Percentiles rank a stretch among this genome's conserved stretches.
These are phyloP conservation scores for Xestia ashworthii DNA, from an alignment of 2,888 invertebrate genomes.

Conservation along the genomic window DNA sequence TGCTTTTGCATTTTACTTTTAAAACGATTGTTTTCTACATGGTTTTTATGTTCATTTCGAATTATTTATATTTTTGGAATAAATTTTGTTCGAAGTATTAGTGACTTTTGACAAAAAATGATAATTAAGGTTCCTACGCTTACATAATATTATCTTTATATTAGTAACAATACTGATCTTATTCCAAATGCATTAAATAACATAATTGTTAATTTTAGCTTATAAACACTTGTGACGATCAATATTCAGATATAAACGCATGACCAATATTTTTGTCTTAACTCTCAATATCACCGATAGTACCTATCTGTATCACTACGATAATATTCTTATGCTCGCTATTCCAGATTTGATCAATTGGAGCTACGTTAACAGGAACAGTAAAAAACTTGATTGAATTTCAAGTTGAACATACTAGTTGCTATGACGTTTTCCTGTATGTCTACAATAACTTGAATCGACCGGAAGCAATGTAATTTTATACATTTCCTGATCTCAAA, in stretches of 20 bases:
- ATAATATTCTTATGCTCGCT: conserved; percentile 40
- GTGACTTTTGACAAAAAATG: conserved; percentile 85
- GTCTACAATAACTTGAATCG: conserved; percentile 17
- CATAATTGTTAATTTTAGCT: conserved; percentile 60
- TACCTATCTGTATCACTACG: conserved; percentile 27
- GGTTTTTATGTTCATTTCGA: conserved; percentile 89
- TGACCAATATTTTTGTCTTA: conserved; percentile 62
- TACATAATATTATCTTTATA: conserved; percentile 61
- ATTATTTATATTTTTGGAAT: conserved; percentile 90
- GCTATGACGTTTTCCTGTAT: conserved; percentile 29
- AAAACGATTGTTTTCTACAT: conserved; percentile 88
- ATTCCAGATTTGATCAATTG: conserved; percentile 47
- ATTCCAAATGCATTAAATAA: conserved; percentile 56
- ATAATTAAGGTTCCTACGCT: conserved; percentile 88
- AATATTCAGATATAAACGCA: conserved; percentile 68
- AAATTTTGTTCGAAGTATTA: conserved; percentile 87
- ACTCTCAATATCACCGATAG: conserved; percentile 35
- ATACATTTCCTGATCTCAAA: conserved; percentile 8
- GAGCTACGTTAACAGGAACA: conserved; percentile 25
- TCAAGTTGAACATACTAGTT: conserved; percentile 20
- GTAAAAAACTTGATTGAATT: conserved; percentile 15
- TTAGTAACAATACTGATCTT: conserved; percentile 53
- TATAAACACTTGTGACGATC: conserved; percentile 64
- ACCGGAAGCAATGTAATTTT: conserved; percentile 6
- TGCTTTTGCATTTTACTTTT: conserved; percentile 86